phyloP scores from a whole-genome alignment of 2,888 invertebrate species.

The Drosophila algonquin region DNA sequence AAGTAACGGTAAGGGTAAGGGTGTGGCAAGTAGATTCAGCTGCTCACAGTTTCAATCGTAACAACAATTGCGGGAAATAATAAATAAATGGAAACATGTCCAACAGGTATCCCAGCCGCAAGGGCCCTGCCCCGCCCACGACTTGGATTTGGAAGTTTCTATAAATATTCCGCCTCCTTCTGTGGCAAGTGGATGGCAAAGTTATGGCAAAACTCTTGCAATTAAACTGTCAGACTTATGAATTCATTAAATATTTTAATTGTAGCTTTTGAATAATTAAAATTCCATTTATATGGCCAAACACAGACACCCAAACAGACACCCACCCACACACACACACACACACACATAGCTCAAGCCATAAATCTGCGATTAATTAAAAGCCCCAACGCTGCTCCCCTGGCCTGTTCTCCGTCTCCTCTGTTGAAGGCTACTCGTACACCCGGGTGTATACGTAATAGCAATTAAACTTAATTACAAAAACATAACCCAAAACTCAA shows the following conservation, averaged over 20 bases:
- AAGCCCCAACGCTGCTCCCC: slow-evolving; percentile 26
- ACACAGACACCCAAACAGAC: slow-evolving; percentile 9
- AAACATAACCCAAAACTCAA: slow-evolving; percentile 73
- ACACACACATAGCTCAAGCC: slow-evolving; percentile 54
- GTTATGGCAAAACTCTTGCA: slow-evolving; percentile 74
- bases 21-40: slow-evolving; percentile 27
- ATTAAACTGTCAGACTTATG: slow-evolving; percentile 80
- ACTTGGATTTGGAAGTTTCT: slow-evolving; percentile 39
- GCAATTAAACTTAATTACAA: slow-evolving; percentile 76
- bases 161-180: slow-evolving; percentile 40
- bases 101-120: slow-evolving; percentile 34
- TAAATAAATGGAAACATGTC: slow-evolving; percentile 30
- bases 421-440: not conserved
- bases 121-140: slow-evolving; percentile 4
- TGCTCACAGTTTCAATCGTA: slow-evolving; percentile 10
- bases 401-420: not conserved
- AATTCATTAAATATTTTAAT: slow-evolving; percentile 80
- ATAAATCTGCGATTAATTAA: slow-evolving; percentile 79
- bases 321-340: slow-evolving; percentile 23
- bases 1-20: no score
- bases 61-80: slow-evolving; percentile 25
- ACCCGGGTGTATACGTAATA: slow-evolving; percentile 67
- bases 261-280: slow-evolving; percentile 80
- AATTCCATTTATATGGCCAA: slow-evolving; percentile 66
- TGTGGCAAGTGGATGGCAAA: slow-evolving; percentile 35